Evolutionary conservation across 2,113 vertebrate species (phyloP).

Genomic region (Oreochromis aureus): DNA sequence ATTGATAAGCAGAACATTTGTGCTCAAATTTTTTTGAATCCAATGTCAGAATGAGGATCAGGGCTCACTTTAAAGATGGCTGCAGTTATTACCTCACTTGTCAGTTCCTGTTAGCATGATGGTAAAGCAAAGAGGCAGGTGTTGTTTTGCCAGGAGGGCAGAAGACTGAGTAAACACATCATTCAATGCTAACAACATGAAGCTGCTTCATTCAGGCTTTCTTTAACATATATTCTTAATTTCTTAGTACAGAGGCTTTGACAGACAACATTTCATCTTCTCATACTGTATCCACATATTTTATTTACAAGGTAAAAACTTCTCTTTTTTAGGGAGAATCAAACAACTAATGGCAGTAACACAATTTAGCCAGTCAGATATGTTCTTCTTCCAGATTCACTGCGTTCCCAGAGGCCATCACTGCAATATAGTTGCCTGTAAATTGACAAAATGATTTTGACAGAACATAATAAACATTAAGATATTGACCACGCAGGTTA

Average conservation of each 20-base stretch:
- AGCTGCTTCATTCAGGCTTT: background rate
- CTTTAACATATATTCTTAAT: background rate
- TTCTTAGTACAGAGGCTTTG: background rate
- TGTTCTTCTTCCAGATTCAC: background rate
- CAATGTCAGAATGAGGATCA: background rate
- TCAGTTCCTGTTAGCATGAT: slow-evolving; percentile 31
- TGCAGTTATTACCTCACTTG: slow-evolving; percentile 26
- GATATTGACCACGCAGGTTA: background rate
- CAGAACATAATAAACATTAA: background rate
- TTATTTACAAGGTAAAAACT: background rate
- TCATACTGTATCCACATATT: background rate
- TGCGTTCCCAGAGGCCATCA: background rate
- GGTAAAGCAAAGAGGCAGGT: slow-evolving; percentile 49
- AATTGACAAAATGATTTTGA: background rate
- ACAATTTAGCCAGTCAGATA: background rate
- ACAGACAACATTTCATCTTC: background rate
- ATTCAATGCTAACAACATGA: background rate
- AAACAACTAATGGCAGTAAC: background rate
- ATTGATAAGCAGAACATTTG: background rate
- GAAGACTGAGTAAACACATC: slow-evolving; percentile 42
- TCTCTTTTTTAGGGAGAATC: background rate
- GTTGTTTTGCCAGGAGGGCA: slow-evolving; percentile 36
- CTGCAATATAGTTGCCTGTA: background rate
- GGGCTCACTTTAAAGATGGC: background rate
- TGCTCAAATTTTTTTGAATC: background rate